A percentile compares a stretch with the other conserved stretches of the same genome.
Evolutionary conservation across 1,140 invertebrate species (phyloP).

Genomic region (Callitettix versicolor): DNA sequence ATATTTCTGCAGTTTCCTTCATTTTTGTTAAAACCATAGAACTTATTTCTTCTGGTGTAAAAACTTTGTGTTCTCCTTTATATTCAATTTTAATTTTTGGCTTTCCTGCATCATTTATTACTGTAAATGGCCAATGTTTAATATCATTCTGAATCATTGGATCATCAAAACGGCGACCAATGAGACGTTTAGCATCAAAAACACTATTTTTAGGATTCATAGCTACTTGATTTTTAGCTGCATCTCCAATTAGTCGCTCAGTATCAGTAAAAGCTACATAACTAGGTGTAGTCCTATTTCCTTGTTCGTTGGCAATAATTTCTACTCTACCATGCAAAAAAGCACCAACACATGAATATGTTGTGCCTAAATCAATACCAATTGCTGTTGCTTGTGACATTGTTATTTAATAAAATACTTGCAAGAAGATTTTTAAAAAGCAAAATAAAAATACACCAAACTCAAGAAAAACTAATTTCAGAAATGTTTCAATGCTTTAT

Average conservation of each 20-base stretch:
- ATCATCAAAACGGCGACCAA: constrained; percentile 68
- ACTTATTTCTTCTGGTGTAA: constrained; percentile 76
- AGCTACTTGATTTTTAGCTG: constrained; percentile 58
- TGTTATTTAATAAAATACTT: too few species aligned
- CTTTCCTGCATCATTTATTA: constrained; percentile 53
- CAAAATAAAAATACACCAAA: too few species aligned
- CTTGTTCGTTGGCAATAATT: constrained; percentile 91
- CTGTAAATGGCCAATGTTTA: constrained; percentile 71
- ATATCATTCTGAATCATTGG: constrained; percentile 60
- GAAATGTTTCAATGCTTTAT: too few species aligned
- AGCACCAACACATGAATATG: constrained; percentile 71
- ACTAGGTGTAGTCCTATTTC: constrained; percentile 81
- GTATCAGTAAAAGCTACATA: constrained; percentile 83
- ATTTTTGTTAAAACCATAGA: constrained; percentile 61
- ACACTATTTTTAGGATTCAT: constrained; percentile 80
- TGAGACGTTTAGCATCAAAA: constrained; percentile 71
- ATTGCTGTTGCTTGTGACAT: constrained; percentile 38
- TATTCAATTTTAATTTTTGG: constrained; percentile 67
- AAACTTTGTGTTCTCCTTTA: constrained; percentile 62
- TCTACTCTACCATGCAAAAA: constrained; percentile 80
- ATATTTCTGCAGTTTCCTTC: constrained; percentile 44
- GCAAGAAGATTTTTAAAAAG: too few species aligned
- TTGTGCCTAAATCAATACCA: constrained; percentile 69
- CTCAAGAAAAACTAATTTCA: too few species aligned
- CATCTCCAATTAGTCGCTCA: constrained; percentile 63